Percentiles rank a stretch among this genome's conserved stretches.
phyloP scores from a whole-genome alignment of 2,888 invertebrate genomes.

The Ecliptopera silaceata region DNA sequence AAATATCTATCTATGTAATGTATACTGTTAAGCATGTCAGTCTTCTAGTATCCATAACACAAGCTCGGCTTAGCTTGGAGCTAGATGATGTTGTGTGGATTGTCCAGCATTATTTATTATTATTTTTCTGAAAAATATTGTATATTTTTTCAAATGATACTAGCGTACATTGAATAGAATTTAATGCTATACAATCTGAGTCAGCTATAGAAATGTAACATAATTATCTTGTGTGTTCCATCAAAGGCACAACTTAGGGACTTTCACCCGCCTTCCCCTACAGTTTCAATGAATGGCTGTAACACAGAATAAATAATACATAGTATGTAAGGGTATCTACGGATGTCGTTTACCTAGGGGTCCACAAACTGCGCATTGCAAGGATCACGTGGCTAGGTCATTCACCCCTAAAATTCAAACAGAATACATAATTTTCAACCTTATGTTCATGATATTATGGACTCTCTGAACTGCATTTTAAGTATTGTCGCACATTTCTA shows the following conservation, averaged over 20 bases:
- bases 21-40: too few relatives aligned
- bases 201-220: not conserved
- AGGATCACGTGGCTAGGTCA: conserved; percentile 72
- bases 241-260: conserved; percentile 16
- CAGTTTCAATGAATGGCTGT: conserved; percentile 11
- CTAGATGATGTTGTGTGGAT: too few relatives aligned
- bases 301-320: conserved; percentile 12
- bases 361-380: conserved; percentile 77
- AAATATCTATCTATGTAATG: too few relatives aligned
- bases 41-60: too few relatives aligned
- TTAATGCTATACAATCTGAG: not conserved
- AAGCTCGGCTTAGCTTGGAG: too few relatives aligned
- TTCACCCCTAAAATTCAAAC: conserved; percentile 54
- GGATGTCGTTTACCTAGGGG: conserved; percentile 44
- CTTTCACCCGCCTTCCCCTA: conserved; percentile 47
- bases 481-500: conserved; percentile 5
- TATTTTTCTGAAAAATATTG: too few relatives aligned
- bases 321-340: not conserved
- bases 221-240: not conserved
- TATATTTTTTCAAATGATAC: too few relatives aligned
- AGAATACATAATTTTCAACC: conserved; percentile 14
- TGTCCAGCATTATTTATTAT: too few relatives aligned
- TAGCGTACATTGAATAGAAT: not conserved
- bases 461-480: not conserved
- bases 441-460: conserved; percentile 14